These are phyloP conservation scores for Microchrysa polita DNA, from an alignment of 2,888 invertebrate species.

Conservation along the genomic window DNA sequence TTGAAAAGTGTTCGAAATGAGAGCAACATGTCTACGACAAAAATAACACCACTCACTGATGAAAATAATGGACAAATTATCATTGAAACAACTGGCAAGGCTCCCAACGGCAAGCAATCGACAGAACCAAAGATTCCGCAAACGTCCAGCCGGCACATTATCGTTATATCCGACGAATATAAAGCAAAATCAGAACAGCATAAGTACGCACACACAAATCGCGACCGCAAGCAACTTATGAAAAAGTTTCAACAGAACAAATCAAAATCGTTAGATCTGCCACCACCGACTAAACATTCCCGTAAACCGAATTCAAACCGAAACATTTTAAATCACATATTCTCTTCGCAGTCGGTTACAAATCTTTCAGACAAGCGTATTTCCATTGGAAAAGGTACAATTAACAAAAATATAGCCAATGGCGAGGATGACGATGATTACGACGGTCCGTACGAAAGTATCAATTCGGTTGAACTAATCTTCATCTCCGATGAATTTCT, in stretches of 20 bases:
- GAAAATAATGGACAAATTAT: neutral
- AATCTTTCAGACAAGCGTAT: slow-evolving; percentile 39
- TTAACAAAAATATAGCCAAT: slow-evolving; percentile 1
- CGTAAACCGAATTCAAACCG: neutral
- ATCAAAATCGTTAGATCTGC: slow-evolving; percentile 50
- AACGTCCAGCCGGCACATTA: slow-evolving; percentile 41
- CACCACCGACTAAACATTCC: slow-evolving; percentile 38
- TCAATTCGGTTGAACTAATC: slow-evolving; percentile 53
- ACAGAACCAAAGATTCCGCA: slow-evolving; percentile 9
- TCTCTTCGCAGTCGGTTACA: slow-evolving; percentile 47
- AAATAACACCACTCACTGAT: slow-evolving; percentile 3
- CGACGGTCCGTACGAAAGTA: slow-evolving; percentile 49
- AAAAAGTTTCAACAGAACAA: slow-evolving; percentile 45
- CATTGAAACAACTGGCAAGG: neutral
- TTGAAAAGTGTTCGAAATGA: slow-evolving; percentile 42
- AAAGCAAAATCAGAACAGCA: slow-evolving; percentile 47
- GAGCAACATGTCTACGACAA: neutral
- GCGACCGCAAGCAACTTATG: slow-evolving; percentile 43
- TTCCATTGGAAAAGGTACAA: slow-evolving; percentile 11
- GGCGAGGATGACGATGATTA: slow-evolving; percentile 46
- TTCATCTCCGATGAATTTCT: slow-evolving; percentile 54
- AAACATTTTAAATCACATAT: slow-evolving; percentile 24
- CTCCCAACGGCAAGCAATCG: neutral
- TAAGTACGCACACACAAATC: slow-evolving; percentile 35
- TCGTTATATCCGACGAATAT: slow-evolving; percentile 49